Evolutionary conservation across 2,113 vertebrate species (phyloP), one percentile per base, ranked within the genome.

Genomic region (Ceratotherium simum): DNA sequence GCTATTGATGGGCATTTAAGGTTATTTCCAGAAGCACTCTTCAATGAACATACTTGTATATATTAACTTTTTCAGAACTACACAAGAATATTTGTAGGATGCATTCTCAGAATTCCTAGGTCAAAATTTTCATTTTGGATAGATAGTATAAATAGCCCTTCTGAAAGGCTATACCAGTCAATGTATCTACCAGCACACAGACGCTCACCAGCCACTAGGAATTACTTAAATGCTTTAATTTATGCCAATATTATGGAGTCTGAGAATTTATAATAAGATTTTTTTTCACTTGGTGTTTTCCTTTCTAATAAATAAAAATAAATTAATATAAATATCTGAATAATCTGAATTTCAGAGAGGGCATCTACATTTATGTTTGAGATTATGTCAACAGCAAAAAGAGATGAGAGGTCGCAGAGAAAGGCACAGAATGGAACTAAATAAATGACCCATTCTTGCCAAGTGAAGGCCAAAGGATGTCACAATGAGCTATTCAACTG

Each of bases 251-350:
- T n/a, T 70, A 46, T 1, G 60, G 14, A 16, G 39, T 51, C 60
- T 90, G 29, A 92, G 6, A 82, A 76, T 62, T 46, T 54, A 31
- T 13, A 69, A 21, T 23, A 56, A 78, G 48, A 51, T 27, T 10
- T 23, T 70, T 90, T 90, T 78, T 23, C 36, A 80, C 92, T 72
- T 56, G 82, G 23, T 42, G 9, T 25, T 94, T 94, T 82, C 11
- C 69, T 42, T 70, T 94, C 46, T 67, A 14, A n/a, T 60, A 46
- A 94, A 60, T 39, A 60, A 95, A 91, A 87, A 70, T 21, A 94
- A 86, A 56, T 46, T 69, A 58, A 73, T 2, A 56, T 12, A 89
- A 46, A 12, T 69, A 56, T 31, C 8, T 25, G 11, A 62, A 42
- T 79, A 51, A 75, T 72, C 31, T 72, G 27, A 76, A 90, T 89